A percentile compares a stretch with the other conserved stretches of the same genome.
phyloP scores from a whole-genome alignment of 2,888 invertebrate species.

The Lepidochrysops patricia region DNA sequence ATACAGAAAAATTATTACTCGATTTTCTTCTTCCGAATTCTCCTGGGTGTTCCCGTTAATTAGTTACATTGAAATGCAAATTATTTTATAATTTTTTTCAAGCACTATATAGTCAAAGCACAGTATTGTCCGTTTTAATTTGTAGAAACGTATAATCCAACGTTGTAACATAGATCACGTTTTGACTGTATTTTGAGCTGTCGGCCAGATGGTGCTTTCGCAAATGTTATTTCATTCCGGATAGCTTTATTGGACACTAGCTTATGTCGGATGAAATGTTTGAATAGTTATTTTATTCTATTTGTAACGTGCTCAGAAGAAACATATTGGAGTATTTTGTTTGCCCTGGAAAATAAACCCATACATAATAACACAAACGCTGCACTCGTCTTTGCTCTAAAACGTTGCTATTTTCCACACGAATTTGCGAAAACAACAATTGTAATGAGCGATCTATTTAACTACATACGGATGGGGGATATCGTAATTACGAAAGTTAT shows the following conservation, averaged over 20 bases:
- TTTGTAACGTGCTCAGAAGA: background rate
- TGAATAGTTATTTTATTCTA: background rate
- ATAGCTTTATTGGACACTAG: constrained; percentile 9
- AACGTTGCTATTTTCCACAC: background rate
- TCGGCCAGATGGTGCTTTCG: constrained; percentile 28
- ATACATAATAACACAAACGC: too few species aligned
- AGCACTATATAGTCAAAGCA: background rate
- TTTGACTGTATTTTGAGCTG: constrained; percentile 40
- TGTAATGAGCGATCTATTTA: constrained; percentile 16
- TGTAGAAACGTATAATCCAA: background rate
- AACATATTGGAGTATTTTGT: background rate
- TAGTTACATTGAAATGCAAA: constrained; percentile 12
- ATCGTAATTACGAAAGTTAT: constrained; percentile 63
- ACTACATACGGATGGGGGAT: constrained; percentile 39
- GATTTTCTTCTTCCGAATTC: constrained; percentile 28
- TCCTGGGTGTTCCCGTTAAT: background rate
- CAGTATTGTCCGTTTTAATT: background rate
- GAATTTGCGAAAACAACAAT: background rate
- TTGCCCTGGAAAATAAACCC: background rate
- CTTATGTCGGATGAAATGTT: background rate
- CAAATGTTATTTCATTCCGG: constrained; percentile 27
- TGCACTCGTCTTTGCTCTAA: background rate
- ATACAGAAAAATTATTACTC: constrained; percentile 47
- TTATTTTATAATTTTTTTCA: background rate
- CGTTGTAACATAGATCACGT: constrained; percentile 47